Evolutionary conservation across 2,888 invertebrate species (phyloP), one percentile per base, ranked within the genome.

Genomic region (Mythimna loreyi): DNA sequence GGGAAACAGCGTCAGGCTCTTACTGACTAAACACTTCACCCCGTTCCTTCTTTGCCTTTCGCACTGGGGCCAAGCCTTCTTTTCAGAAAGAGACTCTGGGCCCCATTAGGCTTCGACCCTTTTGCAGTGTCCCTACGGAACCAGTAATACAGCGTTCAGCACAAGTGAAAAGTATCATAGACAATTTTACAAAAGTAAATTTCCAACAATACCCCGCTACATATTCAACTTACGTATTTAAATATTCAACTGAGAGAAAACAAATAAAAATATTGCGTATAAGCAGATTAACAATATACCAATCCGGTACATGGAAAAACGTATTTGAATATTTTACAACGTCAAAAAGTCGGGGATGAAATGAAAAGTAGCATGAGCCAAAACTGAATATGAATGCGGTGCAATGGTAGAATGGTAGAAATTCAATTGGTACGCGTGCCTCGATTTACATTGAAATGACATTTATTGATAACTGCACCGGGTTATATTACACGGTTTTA

Each of bases 401-500:
- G 60, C 67, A 66, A 70, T 70, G 53, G 62, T 59, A 70, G 53
- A 60, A 75, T 70, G 53, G 64, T 59, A 70, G 50, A 58, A 75
- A 81, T 81, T 79, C 65, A 84, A 77, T 81, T 64, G 58, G 64
- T 64, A 49, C 65, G 64, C 69, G 75, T 66, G 67, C n/a, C 64
- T 40, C 62, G 55, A 83, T 82, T 81, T 81, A 76, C 76, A 81
- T 82, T 58, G 55, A 69, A 81, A 82, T 82, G 68, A 69, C 67
- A 63, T 58, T 78, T 78, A 74, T 78, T 70, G 78, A 80, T 78
- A 78, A 67, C 55, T 52, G 63, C 40, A 66, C 59, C 53, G 25
- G 64, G 40, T 45, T 25, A 50, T 63, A 56, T 49, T 67, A 59
- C 40, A 19, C 30, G 16, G 16, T 25, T 60, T 53, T 73, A 36